Conservation (phyloP, 2,888 invertebrate genomes). For the Rhagium mordax region DNA sequence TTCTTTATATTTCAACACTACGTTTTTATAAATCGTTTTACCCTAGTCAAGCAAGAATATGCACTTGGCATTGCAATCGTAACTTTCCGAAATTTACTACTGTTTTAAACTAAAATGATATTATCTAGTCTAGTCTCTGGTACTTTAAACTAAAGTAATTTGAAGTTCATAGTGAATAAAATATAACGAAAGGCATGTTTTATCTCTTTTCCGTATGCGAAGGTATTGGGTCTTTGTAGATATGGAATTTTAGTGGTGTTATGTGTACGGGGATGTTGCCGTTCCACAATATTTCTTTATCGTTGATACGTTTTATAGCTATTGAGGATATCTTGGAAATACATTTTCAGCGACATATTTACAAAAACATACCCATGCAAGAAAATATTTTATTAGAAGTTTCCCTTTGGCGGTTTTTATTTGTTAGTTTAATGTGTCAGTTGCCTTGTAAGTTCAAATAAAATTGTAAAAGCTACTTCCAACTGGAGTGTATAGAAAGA, state of each 20-base stretch:
- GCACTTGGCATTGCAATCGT: background rate
- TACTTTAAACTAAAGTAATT: background rate
- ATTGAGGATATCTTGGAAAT: background rate
- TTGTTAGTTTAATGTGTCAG: too few relatives aligned
- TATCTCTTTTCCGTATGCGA: background rate
- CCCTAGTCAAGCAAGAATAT: background rate
- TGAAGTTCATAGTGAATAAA: background rate
- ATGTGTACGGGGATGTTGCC: background rate
- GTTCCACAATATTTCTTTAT: background rate
- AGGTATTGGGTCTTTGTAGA: background rate
- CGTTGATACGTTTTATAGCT: background rate
- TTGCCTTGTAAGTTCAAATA: too few relatives aligned
- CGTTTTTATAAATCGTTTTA: too few relatives aligned
- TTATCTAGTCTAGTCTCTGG: background rate
- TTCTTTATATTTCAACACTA: too few relatives aligned
- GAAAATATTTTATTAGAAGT: background rate
- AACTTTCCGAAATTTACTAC: background rate
- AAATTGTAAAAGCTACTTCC: too few relatives aligned
- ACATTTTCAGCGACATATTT: background rate
- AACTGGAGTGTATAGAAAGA: too few relatives aligned
- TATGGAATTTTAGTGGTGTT: background rate
- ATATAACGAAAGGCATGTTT: background rate
- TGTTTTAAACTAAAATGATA: too few relatives aligned
- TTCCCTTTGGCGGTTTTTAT: background rate
- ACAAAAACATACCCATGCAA: background rate